Conservation (phyloP, 1,140 invertebrate genomes). For the Drosophila oshimai region DNA sequence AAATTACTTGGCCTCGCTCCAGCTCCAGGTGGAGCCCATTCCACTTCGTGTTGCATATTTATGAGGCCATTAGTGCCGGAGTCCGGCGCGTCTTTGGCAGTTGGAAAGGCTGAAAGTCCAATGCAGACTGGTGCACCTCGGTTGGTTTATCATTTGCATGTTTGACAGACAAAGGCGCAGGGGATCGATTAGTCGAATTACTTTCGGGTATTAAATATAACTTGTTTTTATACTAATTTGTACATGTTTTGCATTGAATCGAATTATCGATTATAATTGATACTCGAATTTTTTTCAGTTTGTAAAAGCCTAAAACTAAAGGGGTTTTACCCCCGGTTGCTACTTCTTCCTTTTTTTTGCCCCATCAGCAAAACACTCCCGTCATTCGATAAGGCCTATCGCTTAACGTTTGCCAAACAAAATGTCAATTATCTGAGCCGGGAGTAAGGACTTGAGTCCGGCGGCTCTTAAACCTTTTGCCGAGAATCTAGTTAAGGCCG, state of each 20-base stretch:
- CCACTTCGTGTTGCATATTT: slow-evolving; percentile 13
- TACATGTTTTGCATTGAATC: not conserved
- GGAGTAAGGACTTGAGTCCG: not conserved
- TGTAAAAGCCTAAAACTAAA: not conserved
- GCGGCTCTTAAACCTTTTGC: not conserved
- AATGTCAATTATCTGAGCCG: slow-evolving; percentile 39
- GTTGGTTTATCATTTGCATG: slow-evolving; percentile 7
- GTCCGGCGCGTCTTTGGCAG: not conserved
- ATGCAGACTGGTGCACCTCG: slow-evolving; percentile 19
- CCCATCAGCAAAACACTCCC: not conserved
- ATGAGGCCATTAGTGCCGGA: slow-evolving; percentile 16
- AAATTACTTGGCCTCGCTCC: slow-evolving; percentile 44
- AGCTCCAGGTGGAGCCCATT: not conserved
- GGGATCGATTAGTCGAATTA: not conserved
- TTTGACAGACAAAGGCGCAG: not conserved
- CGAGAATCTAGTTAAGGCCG: slow-evolving; percentile 4
- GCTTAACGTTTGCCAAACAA: slow-evolving; percentile 10
- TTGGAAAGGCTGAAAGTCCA: not conserved
- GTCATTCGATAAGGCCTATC: slow-evolving; percentile 7
- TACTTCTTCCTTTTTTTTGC: not conserved
- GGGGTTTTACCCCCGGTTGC: not conserved
- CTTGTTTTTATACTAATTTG: not conserved
- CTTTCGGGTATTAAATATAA: not conserved
- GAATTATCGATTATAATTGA: not conserved
- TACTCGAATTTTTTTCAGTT: too few relatives aligned